Evolutionary conservation across 2,113 vertebrate genomes (phyloP).

Genomic region (Martes martes): DNA sequence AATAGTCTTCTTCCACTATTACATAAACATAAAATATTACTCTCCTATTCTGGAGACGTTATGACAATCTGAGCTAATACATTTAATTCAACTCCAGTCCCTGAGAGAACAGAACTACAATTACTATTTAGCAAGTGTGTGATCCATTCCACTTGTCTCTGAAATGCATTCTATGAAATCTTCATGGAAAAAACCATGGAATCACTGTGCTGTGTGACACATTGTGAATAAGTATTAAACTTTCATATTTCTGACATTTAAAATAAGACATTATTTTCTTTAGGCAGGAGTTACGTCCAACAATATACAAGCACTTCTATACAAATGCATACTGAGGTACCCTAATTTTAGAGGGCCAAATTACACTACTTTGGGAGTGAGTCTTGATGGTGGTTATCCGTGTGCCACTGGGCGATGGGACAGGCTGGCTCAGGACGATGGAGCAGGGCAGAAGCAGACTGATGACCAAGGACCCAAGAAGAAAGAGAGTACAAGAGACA

Average conservation of each 20-base stretch:
- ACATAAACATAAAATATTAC: slow-evolving; percentile 58
- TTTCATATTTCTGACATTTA: slow-evolving; percentile 4
- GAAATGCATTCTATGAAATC: not conserved
- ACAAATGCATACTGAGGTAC: not conserved
- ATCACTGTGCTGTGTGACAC: not conserved
- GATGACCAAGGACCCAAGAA: not conserved
- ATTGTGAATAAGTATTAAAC: not conserved
- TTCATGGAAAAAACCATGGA: not conserved
- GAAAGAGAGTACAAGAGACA: not conserved
- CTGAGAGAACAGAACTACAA: slow-evolving; percentile 25
- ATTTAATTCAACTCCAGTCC: slow-evolving; percentile 44
- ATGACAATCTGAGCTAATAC: slow-evolving; percentile 53
- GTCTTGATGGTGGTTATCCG: not conserved
- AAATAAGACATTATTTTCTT: slow-evolving; percentile 18
- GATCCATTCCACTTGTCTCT: slow-evolving; percentile 1
- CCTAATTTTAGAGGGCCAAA: not conserved
- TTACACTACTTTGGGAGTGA: not conserved
- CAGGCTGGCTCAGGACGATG: not conserved
- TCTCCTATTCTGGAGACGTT: slow-evolving; percentile 27
- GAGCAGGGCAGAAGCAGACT: not conserved
- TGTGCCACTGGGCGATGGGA: too few species aligned
- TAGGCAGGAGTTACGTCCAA: not conserved
- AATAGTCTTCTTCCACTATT: slow-evolving; percentile 37
- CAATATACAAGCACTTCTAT: not conserved
- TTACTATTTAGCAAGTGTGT: slow-evolving; percentile 15